Conservation (phyloP, 2,113 vertebrate genomes). For the Actinemys pallida region DNA sequence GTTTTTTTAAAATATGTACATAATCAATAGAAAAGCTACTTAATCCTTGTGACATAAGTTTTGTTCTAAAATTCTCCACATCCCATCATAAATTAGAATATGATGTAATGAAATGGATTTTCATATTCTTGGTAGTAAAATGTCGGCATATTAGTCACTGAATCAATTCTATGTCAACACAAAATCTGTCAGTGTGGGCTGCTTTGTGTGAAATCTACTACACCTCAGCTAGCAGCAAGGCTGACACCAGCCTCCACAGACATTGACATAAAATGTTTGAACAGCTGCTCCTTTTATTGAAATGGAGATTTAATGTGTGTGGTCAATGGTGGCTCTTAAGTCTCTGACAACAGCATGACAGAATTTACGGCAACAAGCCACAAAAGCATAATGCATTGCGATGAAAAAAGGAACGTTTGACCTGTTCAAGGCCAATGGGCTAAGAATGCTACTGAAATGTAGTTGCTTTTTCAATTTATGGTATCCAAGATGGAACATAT, state of each 20-base stretch:
- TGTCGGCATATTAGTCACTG: conserved; percentile 13
- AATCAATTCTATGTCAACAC: conserved; percentile 40
- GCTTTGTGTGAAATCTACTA: conserved; percentile 58
- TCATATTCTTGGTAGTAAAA: background rate
- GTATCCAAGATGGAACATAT: background rate
- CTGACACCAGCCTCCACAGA: conserved; percentile 45
- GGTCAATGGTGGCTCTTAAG: background rate
- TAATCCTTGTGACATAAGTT: background rate
- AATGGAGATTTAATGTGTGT: background rate
- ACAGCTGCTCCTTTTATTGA: conserved; percentile 39
- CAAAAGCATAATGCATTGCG: background rate
- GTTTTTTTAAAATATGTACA: background rate
- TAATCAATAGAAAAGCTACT: background rate
- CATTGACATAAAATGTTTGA: conserved; percentile 26
- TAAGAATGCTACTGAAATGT: background rate
- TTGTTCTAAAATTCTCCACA: conserved; percentile 25
- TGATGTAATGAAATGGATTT: conserved; percentile 8
- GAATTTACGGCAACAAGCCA: background rate
- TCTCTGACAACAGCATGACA: background rate
- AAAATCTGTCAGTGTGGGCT: conserved; percentile 53
- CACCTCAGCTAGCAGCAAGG: conserved; percentile 36
- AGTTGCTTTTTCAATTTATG: background rate
- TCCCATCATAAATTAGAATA: background rate
- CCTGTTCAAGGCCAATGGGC: background rate
- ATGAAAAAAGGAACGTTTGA: background rate